A percentile compares a stretch with the other conserved stretches of the same genome.
These are phyloP conservation scores for Xanthia icteritia DNA, from an alignment of 2,888 invertebrate genomes.

Conservation along the genomic window DNA sequence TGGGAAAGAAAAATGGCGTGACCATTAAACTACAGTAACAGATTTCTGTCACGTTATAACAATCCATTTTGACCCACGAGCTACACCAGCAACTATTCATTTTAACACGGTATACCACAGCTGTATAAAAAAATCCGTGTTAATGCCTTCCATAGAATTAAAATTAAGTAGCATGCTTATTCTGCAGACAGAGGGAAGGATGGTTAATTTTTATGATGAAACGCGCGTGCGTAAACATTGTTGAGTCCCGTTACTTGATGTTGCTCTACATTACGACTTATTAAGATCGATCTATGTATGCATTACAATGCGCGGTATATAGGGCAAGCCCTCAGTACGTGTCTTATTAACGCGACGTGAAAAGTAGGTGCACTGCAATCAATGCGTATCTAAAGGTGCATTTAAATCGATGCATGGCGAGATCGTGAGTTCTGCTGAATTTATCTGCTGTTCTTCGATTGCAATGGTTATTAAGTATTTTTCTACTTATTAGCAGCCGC, in stretches of 20 bases:
- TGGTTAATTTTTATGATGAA: conserved; percentile 59
- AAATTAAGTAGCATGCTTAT: conserved; percentile 36
- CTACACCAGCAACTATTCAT: background rate
- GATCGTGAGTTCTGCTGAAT: conserved; percentile 4
- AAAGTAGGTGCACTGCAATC: conserved; percentile 45
- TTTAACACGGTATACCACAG: conserved; percentile 24
- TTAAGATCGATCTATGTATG: conserved; percentile 65
- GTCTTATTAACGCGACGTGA: conserved; percentile 47
- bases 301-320: conserved; percentile 55
- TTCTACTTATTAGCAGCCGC: background rate
- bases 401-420: conserved; percentile 15
- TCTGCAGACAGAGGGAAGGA: conserved; percentile 32
- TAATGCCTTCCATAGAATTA: conserved; percentile 49
- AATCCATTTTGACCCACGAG: conserved; percentile 17
- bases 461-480: conserved; percentile 2
- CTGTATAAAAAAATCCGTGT: conserved; percentile 45
- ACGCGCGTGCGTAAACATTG: conserved; percentile 60
- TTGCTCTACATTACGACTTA: conserved; percentile 71
- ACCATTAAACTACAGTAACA: background rate
- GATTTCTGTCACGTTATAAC: conserved; percentile 32
- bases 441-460: background rate
- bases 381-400: conserved; percentile 16
- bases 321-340: conserved; percentile 60
- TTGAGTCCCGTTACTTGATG: conserved; percentile 68
- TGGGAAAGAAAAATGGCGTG: background rate